Base-by-base conservation (phyloP, 2,888 invertebrate genomes). In the Leucophora obtusa region DNA sequence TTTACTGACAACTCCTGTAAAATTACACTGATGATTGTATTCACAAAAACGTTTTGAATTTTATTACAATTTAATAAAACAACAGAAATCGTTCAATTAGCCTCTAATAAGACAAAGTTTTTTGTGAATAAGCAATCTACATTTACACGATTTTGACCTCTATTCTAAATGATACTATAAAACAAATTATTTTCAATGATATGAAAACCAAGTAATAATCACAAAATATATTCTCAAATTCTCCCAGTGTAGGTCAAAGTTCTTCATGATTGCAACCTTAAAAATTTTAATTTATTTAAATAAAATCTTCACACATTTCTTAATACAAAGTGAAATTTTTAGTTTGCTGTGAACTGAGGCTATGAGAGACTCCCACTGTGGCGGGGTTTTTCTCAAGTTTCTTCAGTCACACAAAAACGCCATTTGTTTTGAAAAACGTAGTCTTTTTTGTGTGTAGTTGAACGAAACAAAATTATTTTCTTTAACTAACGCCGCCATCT, bases 361-460 rank as follows among this genome's bases (percentile, higher is more conserved):
- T 70, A 69, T 28, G 50, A 51, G 18, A 54, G 51, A 28, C 51
- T 59, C 33, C 54, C 33, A 69, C 68, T 65, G 33, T 66, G 54
- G 62, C 38, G 69, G 72, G 70, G 75, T 24, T 58, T 70, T 66
- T 79, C 70, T 24, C 53, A 38, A 33, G 17, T 38, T 69, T 56
- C 63, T 53, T 69, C 60, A 72, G 18, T 50, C 77, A 70, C 69
- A 74, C n/a, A 63, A 65, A 75, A 56, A 77, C 73, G 70, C 70
- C 81, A 77, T 81, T 81, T 74, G 70, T 73, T 77, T 73, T 77
- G 80, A 70, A 76, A 28, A 76, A 81, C 56, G 80, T 76, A 69
- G 76, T 62, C 60, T 65, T 68, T 68, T 43, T 50, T 53, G 14
- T n/a, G 24, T 58, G n/a, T 62, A 35, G 24, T 72, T 78, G 33